Percentiles rank a stretch among this genome's conserved stretches.
phyloP scores from a whole-genome alignment of 2,797 vertebrate genomes.

The Enteromius paludinosus region DNA sequence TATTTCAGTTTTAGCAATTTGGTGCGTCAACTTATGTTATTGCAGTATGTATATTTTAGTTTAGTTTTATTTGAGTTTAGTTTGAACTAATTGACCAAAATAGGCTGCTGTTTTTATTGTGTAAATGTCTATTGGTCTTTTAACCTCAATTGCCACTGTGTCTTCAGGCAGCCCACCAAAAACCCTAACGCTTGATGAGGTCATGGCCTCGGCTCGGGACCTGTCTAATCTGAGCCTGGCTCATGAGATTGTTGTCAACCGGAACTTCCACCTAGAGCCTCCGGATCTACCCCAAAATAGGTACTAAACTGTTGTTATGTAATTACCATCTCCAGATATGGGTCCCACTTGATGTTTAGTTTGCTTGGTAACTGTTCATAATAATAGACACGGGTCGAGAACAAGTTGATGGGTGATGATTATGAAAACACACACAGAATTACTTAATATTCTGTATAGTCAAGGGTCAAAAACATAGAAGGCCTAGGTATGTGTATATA shows the following conservation, averaged over 20 bases:
- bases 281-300: conserved; percentile 83
- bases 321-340: neutral
- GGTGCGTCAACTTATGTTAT: neutral
- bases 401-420: neutral
- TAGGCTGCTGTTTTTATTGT: neutral
- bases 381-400: neutral
- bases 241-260: conserved; percentile 91
- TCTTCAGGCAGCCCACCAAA: conserved; percentile 88
- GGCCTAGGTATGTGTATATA: no score
- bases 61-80: neutral
- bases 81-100: neutral
- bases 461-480: neutral
- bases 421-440: neutral
- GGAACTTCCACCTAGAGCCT: conserved; percentile 81
- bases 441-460: neutral
- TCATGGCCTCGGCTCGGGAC: conserved; percentile 87
- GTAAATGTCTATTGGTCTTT: neutral
- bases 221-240: conserved; percentile 85
- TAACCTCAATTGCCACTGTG: neutral
- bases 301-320: conserved; percentile 67
- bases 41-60: neutral
- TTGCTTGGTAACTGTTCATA: neutral
- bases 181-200: conserved; percentile 84
- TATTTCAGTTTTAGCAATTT: neutral
- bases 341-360: neutral